These are phyloP conservation scores for Crypturellus tataupa DNA, from an alignment of 2,797 vertebrate genomes.

Conservation along the genomic window DNA sequence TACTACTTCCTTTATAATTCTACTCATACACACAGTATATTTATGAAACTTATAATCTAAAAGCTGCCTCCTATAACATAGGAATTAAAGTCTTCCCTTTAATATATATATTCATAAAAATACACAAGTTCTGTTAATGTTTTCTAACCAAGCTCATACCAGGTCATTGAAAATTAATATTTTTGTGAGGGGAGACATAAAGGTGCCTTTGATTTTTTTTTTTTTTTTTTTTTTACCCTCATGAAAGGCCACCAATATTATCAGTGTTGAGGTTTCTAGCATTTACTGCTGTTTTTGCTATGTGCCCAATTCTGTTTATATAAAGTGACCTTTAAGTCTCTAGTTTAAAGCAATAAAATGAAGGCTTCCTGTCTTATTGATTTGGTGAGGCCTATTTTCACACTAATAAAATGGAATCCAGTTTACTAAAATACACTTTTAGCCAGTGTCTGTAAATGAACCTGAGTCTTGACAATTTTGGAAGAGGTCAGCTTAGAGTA, in stretches of 20 bases:
- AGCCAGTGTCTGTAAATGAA: conserved; percentile 74
- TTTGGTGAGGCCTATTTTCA: conserved; percentile 78
- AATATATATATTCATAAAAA: not conserved
- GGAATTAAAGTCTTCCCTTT: not conserved
- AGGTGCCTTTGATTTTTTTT: not conserved
- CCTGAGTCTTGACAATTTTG: conserved; percentile 74
- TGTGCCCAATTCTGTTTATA: conserved; percentile 64
- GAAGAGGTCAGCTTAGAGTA: conserved; percentile 77
- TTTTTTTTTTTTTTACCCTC: not conserved
- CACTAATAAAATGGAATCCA: conserved; percentile 84
- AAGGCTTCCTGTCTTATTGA: conserved; percentile 83
- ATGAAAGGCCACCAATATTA: conserved; percentile 30
- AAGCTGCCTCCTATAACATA: not conserved
- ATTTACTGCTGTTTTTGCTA: conserved; percentile 60
- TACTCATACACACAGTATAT: not conserved
- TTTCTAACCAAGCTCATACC: not conserved
- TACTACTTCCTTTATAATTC: conserved; percentile 17
- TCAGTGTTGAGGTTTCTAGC: conserved; percentile 48
- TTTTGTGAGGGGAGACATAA: not conserved
- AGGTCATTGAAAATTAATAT: not conserved
- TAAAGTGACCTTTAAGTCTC: conserved; percentile 77
- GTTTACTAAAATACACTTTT: conserved; percentile 85
- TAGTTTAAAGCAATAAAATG: conserved; percentile 80
- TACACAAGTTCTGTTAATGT: not conserved
- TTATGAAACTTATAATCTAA: not conserved